Conservation (phyloP, 2,113 vertebrate species). For the Bubalus kerabau region DNA sequence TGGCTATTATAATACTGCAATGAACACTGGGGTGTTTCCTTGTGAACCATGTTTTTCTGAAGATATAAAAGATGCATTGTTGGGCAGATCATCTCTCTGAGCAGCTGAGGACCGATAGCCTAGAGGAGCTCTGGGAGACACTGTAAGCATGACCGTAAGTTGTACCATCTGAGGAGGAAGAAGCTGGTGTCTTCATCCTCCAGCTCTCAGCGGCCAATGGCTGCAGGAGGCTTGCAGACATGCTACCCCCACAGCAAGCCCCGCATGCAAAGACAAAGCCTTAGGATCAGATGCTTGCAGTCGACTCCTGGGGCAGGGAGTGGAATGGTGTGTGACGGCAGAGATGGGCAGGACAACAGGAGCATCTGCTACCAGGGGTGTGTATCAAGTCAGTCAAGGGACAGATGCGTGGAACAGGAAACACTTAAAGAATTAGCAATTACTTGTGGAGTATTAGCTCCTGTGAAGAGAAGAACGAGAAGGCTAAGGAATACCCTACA, state of each 20-base stretch:
- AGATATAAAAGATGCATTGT: not conserved
- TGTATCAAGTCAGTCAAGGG: not conserved
- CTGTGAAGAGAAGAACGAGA: not conserved
- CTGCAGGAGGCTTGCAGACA: too few relatives aligned
- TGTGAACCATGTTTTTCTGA: not conserved
- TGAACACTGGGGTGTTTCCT: not conserved
- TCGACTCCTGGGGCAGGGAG: not conserved
- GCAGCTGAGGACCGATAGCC: not conserved
- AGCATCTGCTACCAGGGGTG: not conserved
- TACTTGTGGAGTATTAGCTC: not conserved
- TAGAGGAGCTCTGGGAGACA: not conserved
- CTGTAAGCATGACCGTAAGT: not conserved
- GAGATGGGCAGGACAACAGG: too few relatives aligned
- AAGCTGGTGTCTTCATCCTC: not conserved
- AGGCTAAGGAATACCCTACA: not conserved
- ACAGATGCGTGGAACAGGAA: not conserved
- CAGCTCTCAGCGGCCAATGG: not conserved
- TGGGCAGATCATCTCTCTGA: not conserved
- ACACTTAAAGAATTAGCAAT: not conserved
- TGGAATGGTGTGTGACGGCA: fast-evolving
- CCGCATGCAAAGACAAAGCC: not conserved
- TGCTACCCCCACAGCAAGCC: too few relatives aligned
- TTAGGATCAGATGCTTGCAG: not conserved
- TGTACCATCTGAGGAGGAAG: not conserved
- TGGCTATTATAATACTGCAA: not conserved